Conservation (phyloP, 2,113 vertebrate species). For the Hyla sarda region DNA sequence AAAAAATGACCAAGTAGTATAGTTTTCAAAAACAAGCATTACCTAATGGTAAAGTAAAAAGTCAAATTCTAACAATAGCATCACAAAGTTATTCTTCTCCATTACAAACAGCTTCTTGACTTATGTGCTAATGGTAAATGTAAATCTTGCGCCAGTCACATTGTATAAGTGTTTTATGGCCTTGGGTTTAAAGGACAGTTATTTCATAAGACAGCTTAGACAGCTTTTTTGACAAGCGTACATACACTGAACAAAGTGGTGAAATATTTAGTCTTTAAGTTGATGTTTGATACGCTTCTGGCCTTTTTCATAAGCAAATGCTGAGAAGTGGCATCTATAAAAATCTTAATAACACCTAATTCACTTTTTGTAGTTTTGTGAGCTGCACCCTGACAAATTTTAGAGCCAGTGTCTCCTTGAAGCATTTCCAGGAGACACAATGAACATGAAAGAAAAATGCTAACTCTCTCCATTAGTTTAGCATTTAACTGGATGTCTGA, state of each 20-base stretch:
- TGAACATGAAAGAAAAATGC: background rate
- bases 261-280: background rate
- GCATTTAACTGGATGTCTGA: background rate
- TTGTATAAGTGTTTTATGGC: no score
- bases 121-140: background rate
- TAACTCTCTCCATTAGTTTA: background rate
- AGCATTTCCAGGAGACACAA: slow-evolving; percentile 5
- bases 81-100: no score
- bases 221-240: background rate
- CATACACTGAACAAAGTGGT: background rate
- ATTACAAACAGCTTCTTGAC: no score
- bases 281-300: background rate
- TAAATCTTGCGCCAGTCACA: background rate
- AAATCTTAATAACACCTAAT: background rate
- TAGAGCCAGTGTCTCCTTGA: background rate
- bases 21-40: no score
- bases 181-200: background rate
- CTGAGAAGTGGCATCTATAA: background rate
- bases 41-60: no score
- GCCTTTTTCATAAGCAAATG: background rate
- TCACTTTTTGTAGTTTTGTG: background rate
- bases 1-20: no score
- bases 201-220: background rate
- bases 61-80: no score
- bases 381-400: background rate